Conservation (phyloP, 2,888 invertebrate genomes). For the Eurytoma californica region DNA sequence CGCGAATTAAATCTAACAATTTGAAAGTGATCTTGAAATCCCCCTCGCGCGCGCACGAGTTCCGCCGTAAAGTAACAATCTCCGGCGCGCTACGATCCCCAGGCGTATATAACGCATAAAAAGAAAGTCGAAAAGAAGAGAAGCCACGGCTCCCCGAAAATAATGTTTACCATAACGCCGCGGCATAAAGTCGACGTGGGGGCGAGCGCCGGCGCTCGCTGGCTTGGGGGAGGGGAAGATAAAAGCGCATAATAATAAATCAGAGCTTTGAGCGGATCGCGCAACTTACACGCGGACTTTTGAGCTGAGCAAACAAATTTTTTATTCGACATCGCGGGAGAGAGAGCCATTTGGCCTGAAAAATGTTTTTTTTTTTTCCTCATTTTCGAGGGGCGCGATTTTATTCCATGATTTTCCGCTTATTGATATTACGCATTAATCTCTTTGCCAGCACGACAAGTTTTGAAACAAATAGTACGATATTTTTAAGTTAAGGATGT, state of each 20-base stretch:
- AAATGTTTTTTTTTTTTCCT: background rate
- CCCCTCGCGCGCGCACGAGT: slow-evolving; percentile 4
- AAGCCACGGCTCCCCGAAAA: slow-evolving; percentile 27
- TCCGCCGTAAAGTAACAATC: slow-evolving; percentile 53
- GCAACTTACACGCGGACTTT: background rate
- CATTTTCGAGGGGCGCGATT: background rate
- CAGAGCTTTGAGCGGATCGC: slow-evolving; percentile 36
- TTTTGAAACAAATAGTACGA: no score
- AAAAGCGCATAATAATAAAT: slow-evolving; percentile 50
- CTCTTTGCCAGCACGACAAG: background rate
- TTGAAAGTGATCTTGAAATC: slow-evolving; percentile 52
- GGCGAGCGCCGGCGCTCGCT: background rate
- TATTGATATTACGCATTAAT: slow-evolving; percentile 1
- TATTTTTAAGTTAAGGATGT: no score
- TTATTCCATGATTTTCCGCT: no score
- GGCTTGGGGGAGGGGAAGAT: slow-evolving; percentile 21
- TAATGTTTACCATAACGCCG: slow-evolving; percentile 41
- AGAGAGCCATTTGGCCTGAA: background rate
- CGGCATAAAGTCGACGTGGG: no score
- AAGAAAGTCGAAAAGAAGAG: slow-evolving; percentile 43
- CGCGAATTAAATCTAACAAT: slow-evolving; percentile 55
- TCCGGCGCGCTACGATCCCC: slow-evolving; percentile 7
- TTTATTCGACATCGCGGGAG: background rate
- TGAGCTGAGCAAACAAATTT: slow-evolving; percentile 31
- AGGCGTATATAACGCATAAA: slow-evolving; percentile 36